Percentiles rank a stretch among this genome's conserved stretches.
Evolutionary conservation across 2,797 vertebrate genomes (phyloP).

Genomic region (Strix occidentalis): DNA sequence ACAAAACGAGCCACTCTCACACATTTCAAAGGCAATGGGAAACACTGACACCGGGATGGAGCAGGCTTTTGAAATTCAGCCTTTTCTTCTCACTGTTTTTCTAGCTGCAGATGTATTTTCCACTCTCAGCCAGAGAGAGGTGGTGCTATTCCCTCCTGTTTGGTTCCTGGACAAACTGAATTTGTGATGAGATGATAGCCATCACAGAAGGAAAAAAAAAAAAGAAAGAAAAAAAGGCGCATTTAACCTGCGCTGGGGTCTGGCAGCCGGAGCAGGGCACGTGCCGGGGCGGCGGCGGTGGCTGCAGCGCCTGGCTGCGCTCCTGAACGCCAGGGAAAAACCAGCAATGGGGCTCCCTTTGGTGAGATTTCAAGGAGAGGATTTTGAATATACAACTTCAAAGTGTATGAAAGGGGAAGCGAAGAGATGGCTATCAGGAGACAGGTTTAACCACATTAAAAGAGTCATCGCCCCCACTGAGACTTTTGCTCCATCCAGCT

Average conservation of each 20-base stretch:
- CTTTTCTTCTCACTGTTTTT: neutral
- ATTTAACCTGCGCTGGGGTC: neutral
- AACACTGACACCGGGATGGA: neutral
- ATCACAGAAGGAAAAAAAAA: neutral
- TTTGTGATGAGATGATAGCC: neutral
- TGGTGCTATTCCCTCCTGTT: neutral
- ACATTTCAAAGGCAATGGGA: neutral
- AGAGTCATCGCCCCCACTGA: conserved; percentile 19
- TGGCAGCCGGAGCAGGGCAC: rapidly evolving
- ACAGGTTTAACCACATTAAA: conserved; percentile 60
- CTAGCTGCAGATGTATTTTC: neutral
- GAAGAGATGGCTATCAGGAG: conserved; percentile 44
- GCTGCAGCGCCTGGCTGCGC: neutral
- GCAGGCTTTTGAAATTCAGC: neutral
- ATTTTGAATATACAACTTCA: conserved; percentile 34
- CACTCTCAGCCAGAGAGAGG: neutral
- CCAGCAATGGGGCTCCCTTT: neutral
- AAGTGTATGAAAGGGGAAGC: conserved; percentile 41
- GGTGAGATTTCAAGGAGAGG: conserved; percentile 5
- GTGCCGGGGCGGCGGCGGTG: rapidly evolving
- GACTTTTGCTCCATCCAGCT: conserved; percentile 29
- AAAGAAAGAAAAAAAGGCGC: neutral
- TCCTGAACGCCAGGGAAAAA: neutral
- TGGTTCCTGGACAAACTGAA: neutral
- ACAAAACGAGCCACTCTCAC: neutral